Percentiles rank a stretch among this genome's conserved stretches.
These are phyloP conservation scores for Aspidiotus rigidus DNA, from an alignment of 2,888 invertebrate species.

Conservation along the genomic window DNA sequence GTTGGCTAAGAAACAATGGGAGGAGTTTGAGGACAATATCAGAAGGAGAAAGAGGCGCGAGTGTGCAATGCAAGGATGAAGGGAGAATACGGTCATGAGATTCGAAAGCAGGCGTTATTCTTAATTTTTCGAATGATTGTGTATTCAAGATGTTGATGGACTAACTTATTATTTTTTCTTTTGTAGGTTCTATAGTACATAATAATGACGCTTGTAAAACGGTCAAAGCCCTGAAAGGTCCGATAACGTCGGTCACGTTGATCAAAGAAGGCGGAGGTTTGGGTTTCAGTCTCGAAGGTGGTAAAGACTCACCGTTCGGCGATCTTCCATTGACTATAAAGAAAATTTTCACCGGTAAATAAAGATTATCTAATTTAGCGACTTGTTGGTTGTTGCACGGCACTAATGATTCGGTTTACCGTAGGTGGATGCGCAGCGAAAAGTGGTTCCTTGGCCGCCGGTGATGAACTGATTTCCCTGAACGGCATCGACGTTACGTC, in stretches of 20 bases:
- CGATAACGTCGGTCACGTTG: slow-evolving; percentile 49
- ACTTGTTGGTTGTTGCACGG: background rate
- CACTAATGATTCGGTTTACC: background rate
- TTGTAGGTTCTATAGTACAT: too few species aligned
- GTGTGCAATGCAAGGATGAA: too few species aligned
- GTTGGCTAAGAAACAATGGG: too few species aligned
- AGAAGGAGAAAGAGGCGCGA: too few species aligned
- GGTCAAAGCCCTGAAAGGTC: slow-evolving; percentile 42
- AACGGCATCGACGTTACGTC: slow-evolving; percentile 70
- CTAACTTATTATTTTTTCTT: too few species aligned
- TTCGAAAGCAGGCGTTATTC: too few species aligned
- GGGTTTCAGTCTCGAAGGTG: slow-evolving; percentile 90
- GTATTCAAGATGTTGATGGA: too few species aligned
- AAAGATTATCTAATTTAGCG: background rate
- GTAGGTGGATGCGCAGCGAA: slow-evolving; percentile 83
- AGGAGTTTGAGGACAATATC: too few species aligned
- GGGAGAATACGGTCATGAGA: too few species aligned
- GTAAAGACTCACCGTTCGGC: slow-evolving; percentile 80
- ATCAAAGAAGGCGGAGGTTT: slow-evolving; percentile 74
- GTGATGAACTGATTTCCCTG: slow-evolving; percentile 77
- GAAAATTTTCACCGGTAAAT: slow-evolving; percentile 83
- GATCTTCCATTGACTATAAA: slow-evolving; percentile 82
- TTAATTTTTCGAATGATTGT: too few species aligned
- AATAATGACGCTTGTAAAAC: too few species aligned
- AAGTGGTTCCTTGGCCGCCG: slow-evolving; percentile 69